Percentiles rank a stretch among this genome's conserved stretches.
These are phyloP conservation scores for Prionailurus bengalensis DNA, from an alignment of 2,113 vertebrate species.

Conservation along the genomic window DNA sequence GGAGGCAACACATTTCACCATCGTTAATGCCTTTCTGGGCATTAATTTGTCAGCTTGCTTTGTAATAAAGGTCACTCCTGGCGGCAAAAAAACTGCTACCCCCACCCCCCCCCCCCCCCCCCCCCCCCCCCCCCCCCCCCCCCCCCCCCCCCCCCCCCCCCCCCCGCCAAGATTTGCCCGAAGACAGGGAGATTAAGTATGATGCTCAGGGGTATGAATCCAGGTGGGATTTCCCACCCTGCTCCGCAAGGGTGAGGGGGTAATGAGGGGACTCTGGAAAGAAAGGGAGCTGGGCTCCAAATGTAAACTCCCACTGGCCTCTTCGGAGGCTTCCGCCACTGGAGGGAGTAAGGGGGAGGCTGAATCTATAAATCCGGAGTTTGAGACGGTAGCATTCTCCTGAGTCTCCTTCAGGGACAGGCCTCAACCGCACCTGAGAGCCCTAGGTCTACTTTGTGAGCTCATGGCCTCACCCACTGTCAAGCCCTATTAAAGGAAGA, in stretches of 20 bases:
- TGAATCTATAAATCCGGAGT: neutral
- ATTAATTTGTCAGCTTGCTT: slow-evolving; percentile 51
- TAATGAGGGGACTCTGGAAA: neutral
- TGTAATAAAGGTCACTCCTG: neutral
- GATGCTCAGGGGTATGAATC: neutral
- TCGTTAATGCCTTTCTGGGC: neutral
- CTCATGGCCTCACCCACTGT: neutral
- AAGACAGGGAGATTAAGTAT: neutral
- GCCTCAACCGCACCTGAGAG: neutral
- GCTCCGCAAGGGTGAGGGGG: no score
- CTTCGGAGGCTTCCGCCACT: neutral
- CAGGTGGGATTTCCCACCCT: neutral
- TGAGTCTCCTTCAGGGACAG: neutral
- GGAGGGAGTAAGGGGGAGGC: neutral
- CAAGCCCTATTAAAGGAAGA: neutral
- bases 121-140: neutral
- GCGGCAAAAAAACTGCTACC: neutral
- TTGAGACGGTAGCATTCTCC: neutral
- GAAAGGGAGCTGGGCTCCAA: neutral
- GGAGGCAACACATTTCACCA: slow-evolving; percentile 24
- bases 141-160: neutral
- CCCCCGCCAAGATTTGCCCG: neutral
- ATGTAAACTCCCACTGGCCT: neutral
- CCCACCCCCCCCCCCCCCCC: neutral
- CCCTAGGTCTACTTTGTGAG: neutral